These are phyloP conservation scores for Phaetusa simplex DNA, from an alignment of 2,113 vertebrate genomes.

Conservation along the genomic window DNA sequence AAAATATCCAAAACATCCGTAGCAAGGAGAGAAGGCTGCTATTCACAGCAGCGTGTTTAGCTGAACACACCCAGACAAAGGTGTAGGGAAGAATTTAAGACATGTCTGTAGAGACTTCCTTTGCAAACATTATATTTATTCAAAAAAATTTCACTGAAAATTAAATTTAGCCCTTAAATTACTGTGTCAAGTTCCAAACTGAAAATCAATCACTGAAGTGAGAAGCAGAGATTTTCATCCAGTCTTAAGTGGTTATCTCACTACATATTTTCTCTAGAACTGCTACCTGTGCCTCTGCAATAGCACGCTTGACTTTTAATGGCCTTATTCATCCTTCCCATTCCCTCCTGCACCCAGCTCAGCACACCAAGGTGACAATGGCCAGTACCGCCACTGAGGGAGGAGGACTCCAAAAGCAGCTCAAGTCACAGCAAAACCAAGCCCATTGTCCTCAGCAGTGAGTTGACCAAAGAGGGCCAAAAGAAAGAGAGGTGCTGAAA, in stretches of 20 bases:
- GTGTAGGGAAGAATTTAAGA: neutral
- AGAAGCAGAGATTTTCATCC: neutral
- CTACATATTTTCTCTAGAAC: neutral
- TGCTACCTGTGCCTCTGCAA: neutral
- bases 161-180: neutral
- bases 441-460: neutral
- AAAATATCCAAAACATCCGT: neutral
- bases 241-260: neutral
- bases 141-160: neutral
- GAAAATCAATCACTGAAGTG: neutral
- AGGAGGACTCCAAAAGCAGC: neutral
- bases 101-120: neutral
- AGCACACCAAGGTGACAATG: rapidly evolving
- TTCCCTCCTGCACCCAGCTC: neutral
- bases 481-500: neutral
- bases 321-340: neutral
- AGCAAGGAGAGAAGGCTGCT: neutral
- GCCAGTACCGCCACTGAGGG: rapidly evolving
- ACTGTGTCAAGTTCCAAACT: neutral
- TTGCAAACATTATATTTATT: neutral
- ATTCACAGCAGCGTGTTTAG: neutral
- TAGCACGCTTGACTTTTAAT: neutral
- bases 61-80: neutral
- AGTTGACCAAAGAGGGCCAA: neutral
- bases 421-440: neutral